Evolutionary conservation across 2,797 vertebrate genomes (phyloP).

Genomic region (Molossus alvarezi): DNA sequence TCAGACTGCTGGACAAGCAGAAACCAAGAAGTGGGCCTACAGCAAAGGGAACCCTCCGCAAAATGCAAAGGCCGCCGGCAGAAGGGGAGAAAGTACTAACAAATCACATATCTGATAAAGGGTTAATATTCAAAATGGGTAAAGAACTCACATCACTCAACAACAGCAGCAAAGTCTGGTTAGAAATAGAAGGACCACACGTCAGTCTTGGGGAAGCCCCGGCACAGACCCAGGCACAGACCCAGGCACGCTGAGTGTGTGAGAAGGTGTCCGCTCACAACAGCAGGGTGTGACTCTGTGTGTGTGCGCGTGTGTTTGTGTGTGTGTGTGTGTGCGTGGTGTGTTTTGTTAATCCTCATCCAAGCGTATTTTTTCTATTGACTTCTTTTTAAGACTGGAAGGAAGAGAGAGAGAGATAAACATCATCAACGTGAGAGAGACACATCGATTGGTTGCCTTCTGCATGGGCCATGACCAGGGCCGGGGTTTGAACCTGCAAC

Average conservation of each 20-base stretch:
- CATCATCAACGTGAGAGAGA: too few relatives aligned
- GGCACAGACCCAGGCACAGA: rapidly evolving
- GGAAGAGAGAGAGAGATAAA: too few relatives aligned
- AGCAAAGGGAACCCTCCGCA: neutral
- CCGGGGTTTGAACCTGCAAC: too few relatives aligned
- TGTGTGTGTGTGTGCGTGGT: too few relatives aligned
- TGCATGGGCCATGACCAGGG: too few relatives aligned
- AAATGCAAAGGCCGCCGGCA: neutral
- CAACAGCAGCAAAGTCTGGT: neutral
- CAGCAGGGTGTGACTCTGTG: too few relatives aligned
- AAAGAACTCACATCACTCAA: neutral
- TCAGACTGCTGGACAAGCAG: neutral
- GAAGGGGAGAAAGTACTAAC: neutral
- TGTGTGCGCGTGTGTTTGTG: too few relatives aligned
- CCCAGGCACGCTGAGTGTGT: rapidly evolving
- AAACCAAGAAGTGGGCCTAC: neutral
- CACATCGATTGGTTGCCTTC: too few relatives aligned
- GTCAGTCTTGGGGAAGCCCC: neutral
- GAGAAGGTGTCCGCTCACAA: too few relatives aligned
- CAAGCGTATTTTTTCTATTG: too few relatives aligned
- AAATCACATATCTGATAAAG: neutral
- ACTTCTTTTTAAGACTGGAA: too few relatives aligned
- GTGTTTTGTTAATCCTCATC: too few relatives aligned
- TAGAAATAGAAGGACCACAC: neutral
- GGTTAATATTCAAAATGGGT: neutral